Percentiles rank a stretch among this genome's conserved stretches.
phyloP scores from a whole-genome alignment of 2,113 vertebrate species.

The Irena cyanogastra region DNA sequence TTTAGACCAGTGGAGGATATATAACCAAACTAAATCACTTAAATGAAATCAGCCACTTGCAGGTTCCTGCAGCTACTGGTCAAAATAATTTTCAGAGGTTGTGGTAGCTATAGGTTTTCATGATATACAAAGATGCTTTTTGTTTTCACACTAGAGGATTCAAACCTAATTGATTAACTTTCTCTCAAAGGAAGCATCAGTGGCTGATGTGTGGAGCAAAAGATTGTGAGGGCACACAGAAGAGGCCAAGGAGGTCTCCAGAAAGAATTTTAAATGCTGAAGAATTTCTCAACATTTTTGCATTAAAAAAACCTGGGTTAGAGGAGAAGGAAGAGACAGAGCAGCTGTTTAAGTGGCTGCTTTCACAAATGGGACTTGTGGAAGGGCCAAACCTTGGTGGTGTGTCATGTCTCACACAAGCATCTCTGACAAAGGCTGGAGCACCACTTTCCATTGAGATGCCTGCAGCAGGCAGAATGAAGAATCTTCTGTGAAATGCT shows the following conservation, averaged over 20 bases:
- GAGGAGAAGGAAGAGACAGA: neutral
- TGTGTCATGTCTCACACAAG: neutral
- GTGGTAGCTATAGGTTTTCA: neutral
- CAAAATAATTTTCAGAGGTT: neutral
- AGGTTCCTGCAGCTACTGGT: neutral
- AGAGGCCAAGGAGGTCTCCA: neutral
- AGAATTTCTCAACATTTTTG: neutral
- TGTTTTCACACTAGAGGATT: neutral
- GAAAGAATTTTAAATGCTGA: conserved; percentile 49
- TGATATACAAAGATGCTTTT: neutral
- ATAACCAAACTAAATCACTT: neutral
- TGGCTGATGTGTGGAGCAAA: neutral
- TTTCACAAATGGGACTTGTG: conserved; percentile 19
- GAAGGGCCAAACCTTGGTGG: neutral
- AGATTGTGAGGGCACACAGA: neutral
- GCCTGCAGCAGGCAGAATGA: conserved; percentile 4
- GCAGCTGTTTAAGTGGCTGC: conserved; percentile 17
- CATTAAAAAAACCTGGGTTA: conserved; percentile 5
- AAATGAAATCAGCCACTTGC: neutral
- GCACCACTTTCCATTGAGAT: neutral
- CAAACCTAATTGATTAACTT: neutral
- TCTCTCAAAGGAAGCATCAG: neutral
- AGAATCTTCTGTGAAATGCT: conserved; percentile 23
- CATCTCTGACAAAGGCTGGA: neutral
- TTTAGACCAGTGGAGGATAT: neutral